Base-by-base conservation (phyloP, 92 coral and sea anemone species). In the Ricordea florida region DNA sequence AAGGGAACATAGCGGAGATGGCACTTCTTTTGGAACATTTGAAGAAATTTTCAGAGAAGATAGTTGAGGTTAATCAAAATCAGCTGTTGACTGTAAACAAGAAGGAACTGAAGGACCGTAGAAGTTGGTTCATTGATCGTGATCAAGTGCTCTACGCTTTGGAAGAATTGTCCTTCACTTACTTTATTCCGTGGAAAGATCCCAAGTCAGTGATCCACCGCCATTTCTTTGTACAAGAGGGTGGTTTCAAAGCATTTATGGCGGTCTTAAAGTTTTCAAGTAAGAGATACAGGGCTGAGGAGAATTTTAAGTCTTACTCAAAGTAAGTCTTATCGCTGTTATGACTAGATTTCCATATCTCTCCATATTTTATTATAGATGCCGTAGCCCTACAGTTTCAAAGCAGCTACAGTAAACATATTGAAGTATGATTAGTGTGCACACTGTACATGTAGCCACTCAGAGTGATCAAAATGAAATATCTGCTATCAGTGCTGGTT, bases 211-310 rank as follows among this genome's bases (percentile, higher is more conserved):
- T 55, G 26, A 80, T 84, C 5, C 78, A 80, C 69, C 59, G 94
- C 21, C 87, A 78, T 23, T 89, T 56, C 37, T 89, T 89, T 80
- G 80, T 66, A 17, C 90, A 89, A 57, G 90, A 89, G 29, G 80
- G 76, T 33, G 90, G 94, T 2, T 44, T 89, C 21, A 78, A 79
- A 29, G 35, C 65, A 47, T 65, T 89, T 33, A 49, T 66, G 43
- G 68, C 51, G 13, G 40, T 84, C 16, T 72, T 65, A 53, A 81
- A 55, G 65, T 70, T 70, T 41, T 36, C 77, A 4, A 57, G 41
- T 17, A 70, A 42, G 29, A 23, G 77, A 10, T 70, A 70, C 49
- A 53, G 48, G 10, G 28, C 20, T 18, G 66, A 53, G 14, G 25
- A 29, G 26, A 70, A 28, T n/a, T n/a, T n/a, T n/a, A n/a, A n/a